Conservation (phyloP, 1,140 invertebrate species). For the Drosophila pseudoananassae region DNA sequence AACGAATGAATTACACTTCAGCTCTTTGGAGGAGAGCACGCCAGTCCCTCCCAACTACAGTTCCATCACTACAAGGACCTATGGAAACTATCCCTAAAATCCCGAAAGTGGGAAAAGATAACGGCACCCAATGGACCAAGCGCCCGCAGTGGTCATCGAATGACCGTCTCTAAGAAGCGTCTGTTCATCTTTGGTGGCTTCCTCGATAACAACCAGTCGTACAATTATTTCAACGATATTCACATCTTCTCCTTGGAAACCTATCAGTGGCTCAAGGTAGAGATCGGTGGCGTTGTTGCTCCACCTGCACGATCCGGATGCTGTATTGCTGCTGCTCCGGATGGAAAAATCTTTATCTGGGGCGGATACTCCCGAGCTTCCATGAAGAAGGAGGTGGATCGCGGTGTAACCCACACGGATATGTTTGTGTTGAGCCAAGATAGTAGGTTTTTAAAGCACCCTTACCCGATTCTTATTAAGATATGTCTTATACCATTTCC, state of each 20-base stretch:
- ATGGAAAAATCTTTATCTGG: slow-evolving; percentile 90
- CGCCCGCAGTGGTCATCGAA: slow-evolving; percentile 95
- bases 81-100: slow-evolving; percentile 91
- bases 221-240: slow-evolving; percentile 95
- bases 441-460: slow-evolving; percentile 85
- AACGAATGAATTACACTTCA: slow-evolving; percentile 67
- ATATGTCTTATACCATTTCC: not conserved
- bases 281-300: slow-evolving; percentile 86
- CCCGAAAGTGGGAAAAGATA: slow-evolving; percentile 95
- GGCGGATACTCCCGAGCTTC: slow-evolving; percentile 94
- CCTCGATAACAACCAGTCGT: slow-evolving; percentile 94
- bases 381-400: slow-evolving; percentile 92
- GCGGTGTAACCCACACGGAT: slow-evolving; percentile 92
- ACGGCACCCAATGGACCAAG: slow-evolving; percentile 89
- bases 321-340: slow-evolving; percentile 87
- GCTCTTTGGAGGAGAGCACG: slow-evolving; percentile 97
- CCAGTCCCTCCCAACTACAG: slow-evolving; percentile 94
- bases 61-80: slow-evolving; percentile 97
- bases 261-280: slow-evolving; percentile 92
- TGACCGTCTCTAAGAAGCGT: slow-evolving; percentile 91
- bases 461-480: not conserved
- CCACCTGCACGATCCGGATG: slow-evolving; percentile 91
- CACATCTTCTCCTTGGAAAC: slow-evolving; percentile 92
- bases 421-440: slow-evolving; percentile 90
- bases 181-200: slow-evolving; percentile 96